Evolutionary conservation across 1,140 invertebrate genomes (phyloP).

Genomic region (Hirudo medicinalis): DNA sequence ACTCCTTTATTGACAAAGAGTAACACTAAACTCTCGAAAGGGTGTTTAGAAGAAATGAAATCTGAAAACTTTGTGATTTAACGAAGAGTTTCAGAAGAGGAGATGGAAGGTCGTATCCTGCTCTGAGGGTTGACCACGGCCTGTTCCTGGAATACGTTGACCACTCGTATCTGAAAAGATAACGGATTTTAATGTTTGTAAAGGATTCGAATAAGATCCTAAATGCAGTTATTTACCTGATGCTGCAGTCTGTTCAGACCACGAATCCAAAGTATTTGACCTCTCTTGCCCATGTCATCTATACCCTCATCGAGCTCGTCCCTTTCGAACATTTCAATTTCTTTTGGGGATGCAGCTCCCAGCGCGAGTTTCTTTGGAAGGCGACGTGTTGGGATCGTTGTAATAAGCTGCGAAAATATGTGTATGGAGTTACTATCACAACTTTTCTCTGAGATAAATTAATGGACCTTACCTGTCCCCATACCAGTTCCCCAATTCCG

Average conservation of each 20-base stretch:
- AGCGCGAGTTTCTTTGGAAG: slow-evolving; percentile 56
- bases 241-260: slow-evolving; percentile 94
- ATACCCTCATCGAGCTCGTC: slow-evolving; percentile 21
- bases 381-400: slow-evolving; percentile 80
- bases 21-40: too few relatives aligned
- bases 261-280: slow-evolving; percentile 97
- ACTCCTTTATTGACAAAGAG: too few relatives aligned
- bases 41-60: too few relatives aligned
- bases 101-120: slow-evolving; percentile 13
- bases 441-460: neutral
- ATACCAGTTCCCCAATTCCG: slow-evolving; percentile 82
- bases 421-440: neutral
- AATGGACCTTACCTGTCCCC: slow-evolving; percentile 66
- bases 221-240: slow-evolving; percentile 64
- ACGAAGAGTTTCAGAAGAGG: slow-evolving; percentile 3
- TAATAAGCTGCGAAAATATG: slow-evolving; percentile 49
- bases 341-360: slow-evolving; percentile 28
- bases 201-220: neutral
- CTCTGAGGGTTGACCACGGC: slow-evolving; percentile 10
- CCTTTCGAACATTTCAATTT: slow-evolving; percentile 15
- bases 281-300: slow-evolving; percentile 39
- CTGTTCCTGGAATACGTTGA: slow-evolving; percentile 73
- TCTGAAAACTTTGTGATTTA: neutral
- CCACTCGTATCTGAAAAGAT: slow-evolving; percentile 83
- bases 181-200: neutral